Percentiles rank a stretch among this genome's conserved stretches.
Conservation (phyloP, 2,113 vertebrate species). For the Mus musculus region DNA sequence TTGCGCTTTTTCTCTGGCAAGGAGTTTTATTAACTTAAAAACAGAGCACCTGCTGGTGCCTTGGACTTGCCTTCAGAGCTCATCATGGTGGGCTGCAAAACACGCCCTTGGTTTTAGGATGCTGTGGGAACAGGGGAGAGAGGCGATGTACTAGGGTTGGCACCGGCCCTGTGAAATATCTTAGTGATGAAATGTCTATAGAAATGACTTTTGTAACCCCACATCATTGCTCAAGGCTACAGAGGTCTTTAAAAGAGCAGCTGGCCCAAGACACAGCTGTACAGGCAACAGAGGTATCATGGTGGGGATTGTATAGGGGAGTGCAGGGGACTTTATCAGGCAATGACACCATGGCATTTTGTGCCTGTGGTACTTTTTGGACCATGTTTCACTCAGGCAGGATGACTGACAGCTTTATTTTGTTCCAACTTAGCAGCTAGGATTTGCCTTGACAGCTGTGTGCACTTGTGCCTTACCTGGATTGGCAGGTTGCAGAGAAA, state of each 20-base stretch:
- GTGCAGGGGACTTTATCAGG: neutral
- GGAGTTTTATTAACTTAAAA: conserved; percentile 16
- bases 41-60: neutral
- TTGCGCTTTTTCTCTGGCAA: conserved; percentile 13
- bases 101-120: neutral
- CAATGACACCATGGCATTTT: conserved; percentile 50
- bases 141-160: neutral
- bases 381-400: conserved; percentile 32
- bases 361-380: conserved; percentile 59
- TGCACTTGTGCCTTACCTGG: conserved; percentile 45
- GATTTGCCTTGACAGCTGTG: conserved; percentile 69
- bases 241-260: conserved; percentile 17
- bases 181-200: neutral
- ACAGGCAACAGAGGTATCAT: neutral
- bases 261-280: too few species aligned
- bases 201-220: neutral
- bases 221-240: conserved; percentile 60
- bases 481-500: conserved; percentile 64
- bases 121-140: neutral
- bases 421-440: neutral
- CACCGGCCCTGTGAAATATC: neutral
- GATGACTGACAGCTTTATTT: conserved; percentile 75
- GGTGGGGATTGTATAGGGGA: neutral
- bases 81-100: neutral
- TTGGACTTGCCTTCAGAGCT: neutral